phyloP scores from a whole-genome alignment of 2,888 invertebrate species.

The Cyaniris semiargus region DNA sequence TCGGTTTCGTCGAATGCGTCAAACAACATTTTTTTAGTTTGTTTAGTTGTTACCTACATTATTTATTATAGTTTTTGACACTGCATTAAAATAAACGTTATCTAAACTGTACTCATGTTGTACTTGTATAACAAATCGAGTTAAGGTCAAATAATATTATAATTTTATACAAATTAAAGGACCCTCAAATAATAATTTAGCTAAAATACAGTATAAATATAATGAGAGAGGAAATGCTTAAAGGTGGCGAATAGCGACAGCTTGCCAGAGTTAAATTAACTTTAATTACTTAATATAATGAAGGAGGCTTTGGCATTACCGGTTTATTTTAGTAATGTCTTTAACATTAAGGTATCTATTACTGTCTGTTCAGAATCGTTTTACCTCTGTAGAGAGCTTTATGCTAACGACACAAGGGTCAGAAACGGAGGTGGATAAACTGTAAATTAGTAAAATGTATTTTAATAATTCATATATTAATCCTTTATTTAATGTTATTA shows the following conservation, averaged over 20 bases:
- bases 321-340: slow-evolving; percentile 31
- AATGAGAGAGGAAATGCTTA: slow-evolving; percentile 11
- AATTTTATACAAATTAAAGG: not conserved
- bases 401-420: not conserved
- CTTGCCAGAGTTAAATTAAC: slow-evolving; percentile 29
- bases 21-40: no score
- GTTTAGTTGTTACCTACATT: no score
- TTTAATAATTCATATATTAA: no score
- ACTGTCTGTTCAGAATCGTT: not conserved
- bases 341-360: slow-evolving; percentile 11
- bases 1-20: not conserved
- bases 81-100: no score
- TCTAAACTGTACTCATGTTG: no score
- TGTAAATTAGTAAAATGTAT: no score
- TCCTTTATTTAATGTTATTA: no score
- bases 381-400: not conserved
- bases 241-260: slow-evolving; percentile 31
- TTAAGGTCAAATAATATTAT: not conserved
- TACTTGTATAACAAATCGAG: no score
- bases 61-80: no score
- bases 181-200: not conserved
- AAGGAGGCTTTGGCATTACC: slow-evolving; percentile 27
- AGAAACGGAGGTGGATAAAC: not conserved
- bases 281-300: slow-evolving; percentile 33
- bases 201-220: slow-evolving; percentile 10